Evolutionary conservation across 2,888 invertebrate species (phyloP).

Genomic region (Cylloceria caligata): DNA sequence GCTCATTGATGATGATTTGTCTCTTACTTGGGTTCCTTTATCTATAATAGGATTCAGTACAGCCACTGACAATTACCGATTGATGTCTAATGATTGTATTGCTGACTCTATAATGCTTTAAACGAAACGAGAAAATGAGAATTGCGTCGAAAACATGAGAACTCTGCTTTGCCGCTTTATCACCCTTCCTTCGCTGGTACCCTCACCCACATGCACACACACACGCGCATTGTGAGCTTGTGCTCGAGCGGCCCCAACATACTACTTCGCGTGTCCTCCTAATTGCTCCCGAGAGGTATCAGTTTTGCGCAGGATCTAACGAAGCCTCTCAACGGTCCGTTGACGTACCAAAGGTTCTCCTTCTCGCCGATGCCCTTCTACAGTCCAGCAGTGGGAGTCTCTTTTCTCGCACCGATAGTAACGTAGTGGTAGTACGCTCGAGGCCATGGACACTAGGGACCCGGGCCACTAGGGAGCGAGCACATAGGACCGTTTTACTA

Average conservation of each 20-base stretch:
- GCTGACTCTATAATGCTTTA: neutral
- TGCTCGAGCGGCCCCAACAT: slow-evolving; percentile 35
- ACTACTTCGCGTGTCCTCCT: slow-evolving; percentile 56
- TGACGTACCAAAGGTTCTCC: slow-evolving; percentile 11
- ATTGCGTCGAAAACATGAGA: slow-evolving; percentile 24
- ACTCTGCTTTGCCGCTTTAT: slow-evolving; percentile 24
- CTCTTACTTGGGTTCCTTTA: neutral
- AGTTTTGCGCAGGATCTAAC: slow-evolving; percentile 62
- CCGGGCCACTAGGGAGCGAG: slow-evolving; percentile 41
- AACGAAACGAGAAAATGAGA: slow-evolving; percentile 2
- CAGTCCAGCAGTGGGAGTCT: slow-evolving; percentile 21
- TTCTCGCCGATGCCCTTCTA: slow-evolving; percentile 44
- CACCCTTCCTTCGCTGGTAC: slow-evolving; percentile 13
- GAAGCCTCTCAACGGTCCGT: slow-evolving; percentile 58
- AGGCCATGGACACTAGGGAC: slow-evolving; percentile 51
- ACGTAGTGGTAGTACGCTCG: slow-evolving; percentile 34
- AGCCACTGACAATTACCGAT: neutral
- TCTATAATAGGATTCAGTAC: neutral
- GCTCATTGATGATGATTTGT: neutral
- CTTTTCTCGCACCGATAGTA: slow-evolving; percentile 18
- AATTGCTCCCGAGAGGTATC: slow-evolving; percentile 65
- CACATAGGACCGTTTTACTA: slow-evolving; percentile 63
- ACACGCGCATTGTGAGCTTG: no score
- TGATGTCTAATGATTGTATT: neutral
- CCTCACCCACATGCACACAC: neutral